A percentile compares a stretch with the other conserved stretches of the same genome.
These are phyloP conservation scores for Cariama cristata DNA, from an alignment of 2,113 vertebrate species.

Conservation along the genomic window DNA sequence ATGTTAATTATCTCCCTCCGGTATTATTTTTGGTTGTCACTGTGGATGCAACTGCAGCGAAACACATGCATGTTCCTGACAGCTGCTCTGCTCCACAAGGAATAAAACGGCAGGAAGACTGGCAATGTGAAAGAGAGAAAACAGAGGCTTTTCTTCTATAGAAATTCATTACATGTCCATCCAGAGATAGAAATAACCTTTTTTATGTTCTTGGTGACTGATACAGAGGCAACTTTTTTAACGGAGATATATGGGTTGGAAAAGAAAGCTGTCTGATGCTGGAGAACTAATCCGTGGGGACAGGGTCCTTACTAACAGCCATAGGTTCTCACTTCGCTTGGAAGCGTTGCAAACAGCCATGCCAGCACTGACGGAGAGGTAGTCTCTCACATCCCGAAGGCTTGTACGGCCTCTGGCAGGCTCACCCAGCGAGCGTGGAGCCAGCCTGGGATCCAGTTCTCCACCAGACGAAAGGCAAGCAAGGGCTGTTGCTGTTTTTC, in stretches of 20 bases:
- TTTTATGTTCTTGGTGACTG: neutral
- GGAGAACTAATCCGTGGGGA: neutral
- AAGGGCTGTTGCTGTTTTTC: neutral
- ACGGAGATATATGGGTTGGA: neutral
- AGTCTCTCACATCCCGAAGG: neutral
- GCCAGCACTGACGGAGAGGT: neutral
- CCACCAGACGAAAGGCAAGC: neutral
- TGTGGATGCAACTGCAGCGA: neutral
- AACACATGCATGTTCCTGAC: neutral
- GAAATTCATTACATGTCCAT: neutral
- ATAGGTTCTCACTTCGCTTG: neutral
- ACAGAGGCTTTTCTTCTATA: neutral
- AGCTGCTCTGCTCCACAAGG: conserved; percentile 19
- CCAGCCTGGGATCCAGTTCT: neutral
- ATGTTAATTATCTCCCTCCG: conserved; percentile 61
- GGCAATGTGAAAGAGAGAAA: conserved; percentile 14
- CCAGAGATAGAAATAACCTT: neutral
- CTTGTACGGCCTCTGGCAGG: neutral
- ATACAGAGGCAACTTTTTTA: neutral
- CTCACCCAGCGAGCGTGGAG: neutral
- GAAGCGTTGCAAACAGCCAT: neutral
- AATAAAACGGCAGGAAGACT: conserved; percentile 35
- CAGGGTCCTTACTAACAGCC: neutral
- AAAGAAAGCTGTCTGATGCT: neutral
- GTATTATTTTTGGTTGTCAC: conserved; percentile 59